phyloP scores from a whole-genome alignment of 2,888 invertebrate species.

The Diarsia mendica region DNA sequence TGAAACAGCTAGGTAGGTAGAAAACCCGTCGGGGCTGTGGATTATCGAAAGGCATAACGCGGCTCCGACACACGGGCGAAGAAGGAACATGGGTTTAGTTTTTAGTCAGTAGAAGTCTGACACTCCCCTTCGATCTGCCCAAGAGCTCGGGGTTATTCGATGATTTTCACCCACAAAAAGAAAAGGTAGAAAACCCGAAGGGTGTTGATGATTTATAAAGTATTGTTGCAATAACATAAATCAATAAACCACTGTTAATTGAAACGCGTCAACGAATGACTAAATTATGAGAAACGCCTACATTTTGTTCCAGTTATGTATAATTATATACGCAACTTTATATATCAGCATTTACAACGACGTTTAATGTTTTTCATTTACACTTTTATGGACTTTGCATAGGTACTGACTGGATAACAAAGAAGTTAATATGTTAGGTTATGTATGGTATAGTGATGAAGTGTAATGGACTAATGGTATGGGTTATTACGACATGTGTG shows the following conservation, averaged over 20 bases:
- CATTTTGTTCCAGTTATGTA: constrained; percentile 68
- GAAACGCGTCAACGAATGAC: constrained; percentile 56
- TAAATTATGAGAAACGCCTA: constrained; percentile 63
- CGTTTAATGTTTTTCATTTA: constrained; percentile 39
- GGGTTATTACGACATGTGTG: constrained; percentile 2
- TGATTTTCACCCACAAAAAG: too few species aligned
- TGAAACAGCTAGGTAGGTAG: too few species aligned
- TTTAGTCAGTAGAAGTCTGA: too few species aligned
- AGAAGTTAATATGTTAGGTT: constrained; percentile 23
- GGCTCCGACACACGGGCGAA: too few species aligned
- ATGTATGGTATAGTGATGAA: constrained; percentile 4
- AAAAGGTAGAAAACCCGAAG: too few species aligned
- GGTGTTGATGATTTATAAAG: constrained; percentile 27
- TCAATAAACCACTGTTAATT: constrained; percentile 41
- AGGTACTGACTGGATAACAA: constrained; percentile 43
- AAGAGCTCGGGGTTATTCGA: too few species aligned
- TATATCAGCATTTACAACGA: constrained; percentile 38
- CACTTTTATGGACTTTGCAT: constrained; percentile 52
- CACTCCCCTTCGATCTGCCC: too few species aligned
- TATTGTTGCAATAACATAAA: constrained; percentile 34
- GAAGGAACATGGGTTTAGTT: too few species aligned
- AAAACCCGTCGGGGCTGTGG: too few species aligned
- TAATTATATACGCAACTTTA: constrained; percentile 52
- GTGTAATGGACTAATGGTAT: constrained; percentile 15
- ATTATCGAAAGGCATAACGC: too few species aligned